phyloP scores from a whole-genome alignment of 2,888 invertebrate species.

The Andrena dorsata region DNA sequence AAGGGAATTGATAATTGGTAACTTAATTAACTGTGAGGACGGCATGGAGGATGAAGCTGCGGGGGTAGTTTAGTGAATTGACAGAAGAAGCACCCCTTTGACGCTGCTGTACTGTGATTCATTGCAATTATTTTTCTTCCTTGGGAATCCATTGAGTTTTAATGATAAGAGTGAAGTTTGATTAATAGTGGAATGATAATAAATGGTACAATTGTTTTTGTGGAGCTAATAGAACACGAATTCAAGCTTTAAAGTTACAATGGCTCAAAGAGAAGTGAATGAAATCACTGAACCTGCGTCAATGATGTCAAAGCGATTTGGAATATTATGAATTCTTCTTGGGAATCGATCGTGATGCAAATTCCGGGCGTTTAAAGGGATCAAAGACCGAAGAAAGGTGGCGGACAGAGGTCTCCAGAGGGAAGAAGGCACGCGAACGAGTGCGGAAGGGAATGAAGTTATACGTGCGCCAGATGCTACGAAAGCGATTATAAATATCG shows the following conservation, averaged over 20 bases:
- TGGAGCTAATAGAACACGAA: slow-evolving; percentile 17
- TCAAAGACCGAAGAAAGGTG: slow-evolving; percentile 3
- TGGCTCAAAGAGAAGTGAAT: slow-evolving; percentile 3
- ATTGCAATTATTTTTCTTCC: no score
- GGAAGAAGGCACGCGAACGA: slow-evolving; percentile 8
- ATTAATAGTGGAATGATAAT: no score
- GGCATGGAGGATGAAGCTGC: not conserved
- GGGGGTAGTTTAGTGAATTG: not conserved
- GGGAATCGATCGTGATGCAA: slow-evolving; percentile 5
- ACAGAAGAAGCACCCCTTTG: no score
- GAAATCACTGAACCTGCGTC: not conserved
- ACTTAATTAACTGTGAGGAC: slow-evolving; percentile 22
- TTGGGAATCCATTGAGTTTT: no score
- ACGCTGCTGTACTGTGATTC: no score
- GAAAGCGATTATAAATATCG: slow-evolving; percentile 39
- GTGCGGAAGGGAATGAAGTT: not conserved
- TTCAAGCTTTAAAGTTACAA: not conserved
- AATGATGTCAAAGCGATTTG: slow-evolving; percentile 3
- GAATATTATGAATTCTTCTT: not conserved
- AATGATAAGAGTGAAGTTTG: no score
- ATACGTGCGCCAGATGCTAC: slow-evolving; percentile 22
- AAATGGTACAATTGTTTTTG: no score
- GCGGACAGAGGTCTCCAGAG: not conserved
- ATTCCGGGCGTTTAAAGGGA: slow-evolving; percentile 2
- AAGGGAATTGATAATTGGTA: no score